Evolutionary conservation across 37 sponge, comb jelly and placozoan species (phyloP).

Genomic region (Oscarella lobularis): DNA sequence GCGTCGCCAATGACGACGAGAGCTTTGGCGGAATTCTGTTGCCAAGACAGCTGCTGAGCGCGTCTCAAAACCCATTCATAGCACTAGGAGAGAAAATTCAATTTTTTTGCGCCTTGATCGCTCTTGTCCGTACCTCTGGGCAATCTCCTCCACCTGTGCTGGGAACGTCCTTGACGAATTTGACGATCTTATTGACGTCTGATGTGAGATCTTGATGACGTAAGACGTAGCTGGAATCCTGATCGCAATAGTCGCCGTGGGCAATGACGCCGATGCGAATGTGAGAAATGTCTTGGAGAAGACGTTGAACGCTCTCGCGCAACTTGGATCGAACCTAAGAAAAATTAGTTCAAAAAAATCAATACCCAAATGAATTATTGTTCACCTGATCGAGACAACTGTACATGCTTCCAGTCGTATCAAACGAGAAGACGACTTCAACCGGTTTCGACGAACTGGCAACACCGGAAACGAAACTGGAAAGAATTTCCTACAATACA

Average conservation of each 20-base stretch:
- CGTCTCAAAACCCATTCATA: slow-evolving; percentile 21
- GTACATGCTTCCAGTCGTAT: slow-evolving; percentile 47
- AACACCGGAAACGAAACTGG: slow-evolving; percentile 1
- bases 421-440: slow-evolving; percentile 46
- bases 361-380: neutral
- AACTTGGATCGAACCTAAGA: neutral
- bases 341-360: neutral
- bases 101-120: neutral
- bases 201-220: neutral
- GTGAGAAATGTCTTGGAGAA: slow-evolving; percentile 5
- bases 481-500: neutral
- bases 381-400: slow-evolving; percentile 35
- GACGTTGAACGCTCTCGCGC: neutral
- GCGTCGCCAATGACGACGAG: slow-evolving; percentile 39
- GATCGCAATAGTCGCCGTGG: slow-evolving; percentile 9
- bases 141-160: neutral
- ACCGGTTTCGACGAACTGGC: slow-evolving; percentile 10
- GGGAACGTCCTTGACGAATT: neutral
- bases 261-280: slow-evolving; percentile 4
- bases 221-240: neutral
- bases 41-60: slow-evolving; percentile 9
- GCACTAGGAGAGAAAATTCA: neutral
- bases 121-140: neutral
- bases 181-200: neutral
- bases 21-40: neutral